Evolutionary conservation across 2,113 vertebrate species (phyloP).

Genomic region (Scopus umbretta): DNA sequence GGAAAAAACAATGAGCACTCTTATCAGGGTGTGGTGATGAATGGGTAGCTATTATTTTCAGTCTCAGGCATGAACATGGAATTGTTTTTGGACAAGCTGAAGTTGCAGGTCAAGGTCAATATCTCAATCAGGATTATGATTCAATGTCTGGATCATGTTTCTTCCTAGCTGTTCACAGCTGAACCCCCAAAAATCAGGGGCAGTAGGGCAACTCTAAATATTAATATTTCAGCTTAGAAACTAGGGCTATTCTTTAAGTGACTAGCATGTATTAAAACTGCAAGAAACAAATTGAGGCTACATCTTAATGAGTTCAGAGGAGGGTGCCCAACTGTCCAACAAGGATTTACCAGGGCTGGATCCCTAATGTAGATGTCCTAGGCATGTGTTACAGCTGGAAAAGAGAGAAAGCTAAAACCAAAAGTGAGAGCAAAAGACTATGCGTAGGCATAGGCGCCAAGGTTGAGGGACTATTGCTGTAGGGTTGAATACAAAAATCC

Average conservation of each 20-base stretch:
- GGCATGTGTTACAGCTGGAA: background rate
- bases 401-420: background rate
- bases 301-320: background rate
- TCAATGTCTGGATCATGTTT: background rate
- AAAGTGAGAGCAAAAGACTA: background rate
- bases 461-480: background rate
- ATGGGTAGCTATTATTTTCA: slow-evolving; percentile 31
- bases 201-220: background rate
- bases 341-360: background rate
- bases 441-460: background rate
- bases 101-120: slow-evolving; percentile 33
- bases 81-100: background rate
- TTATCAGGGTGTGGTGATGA: slow-evolving; percentile 35
- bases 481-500: background rate
- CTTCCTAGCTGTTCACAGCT: background rate
- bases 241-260: background rate
- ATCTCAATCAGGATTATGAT: background rate
- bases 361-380: background rate
- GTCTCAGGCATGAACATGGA: background rate
- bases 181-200: background rate
- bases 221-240: background rate
- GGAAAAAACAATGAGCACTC: background rate
- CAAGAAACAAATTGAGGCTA: background rate
- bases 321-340: background rate
- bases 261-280: background rate